These are phyloP conservation scores for Melanostoma scalare DNA, from an alignment of 2,888 invertebrate species.

Conservation along the genomic window DNA sequence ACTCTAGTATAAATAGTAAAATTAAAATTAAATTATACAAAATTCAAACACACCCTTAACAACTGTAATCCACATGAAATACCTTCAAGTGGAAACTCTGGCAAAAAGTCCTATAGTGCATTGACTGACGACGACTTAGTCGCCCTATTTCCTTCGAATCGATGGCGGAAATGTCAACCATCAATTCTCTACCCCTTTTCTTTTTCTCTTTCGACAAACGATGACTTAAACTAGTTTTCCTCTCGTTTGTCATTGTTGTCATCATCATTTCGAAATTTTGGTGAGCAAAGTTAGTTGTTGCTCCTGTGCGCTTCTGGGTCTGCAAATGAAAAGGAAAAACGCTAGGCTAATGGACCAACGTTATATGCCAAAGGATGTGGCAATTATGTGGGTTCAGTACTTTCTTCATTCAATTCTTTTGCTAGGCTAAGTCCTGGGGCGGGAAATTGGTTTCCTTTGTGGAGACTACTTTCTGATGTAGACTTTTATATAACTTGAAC, in stretches of 20 bases:
- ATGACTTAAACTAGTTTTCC: slow-evolving; percentile 63
- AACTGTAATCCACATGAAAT: background rate
- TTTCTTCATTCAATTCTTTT: slow-evolving; percentile 48
- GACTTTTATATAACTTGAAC: slow-evolving; percentile 40
- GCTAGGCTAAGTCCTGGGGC: slow-evolving; percentile 44
- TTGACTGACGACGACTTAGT: slow-evolving; percentile 49
- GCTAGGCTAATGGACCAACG: slow-evolving; percentile 67
- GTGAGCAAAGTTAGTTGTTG: slow-evolving; percentile 52
- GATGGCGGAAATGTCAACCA: slow-evolving; percentile 32
- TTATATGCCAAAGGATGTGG: slow-evolving; percentile 70
- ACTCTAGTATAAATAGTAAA: too few species aligned
- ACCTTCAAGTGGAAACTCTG: slow-evolving; percentile 6
- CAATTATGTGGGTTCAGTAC: slow-evolving; percentile 70
- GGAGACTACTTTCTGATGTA: slow-evolving; percentile 51
- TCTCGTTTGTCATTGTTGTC: slow-evolving; percentile 70
- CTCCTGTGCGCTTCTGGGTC: slow-evolving; percentile 16
- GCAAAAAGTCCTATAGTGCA: background rate
- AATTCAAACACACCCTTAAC: too few species aligned
- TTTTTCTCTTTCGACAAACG: slow-evolving; percentile 3
- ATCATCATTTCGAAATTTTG: slow-evolving; percentile 66
- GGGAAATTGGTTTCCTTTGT: slow-evolving; percentile 67
- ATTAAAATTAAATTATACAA: background rate
- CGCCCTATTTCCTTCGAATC: slow-evolving; percentile 13
- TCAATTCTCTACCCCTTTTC: slow-evolving; percentile 35
- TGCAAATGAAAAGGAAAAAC: slow-evolving; percentile 32